Percentiles rank a stretch among this genome's conserved stretches.
Conservation (phyloP, 2,888 invertebrate species). For the Xylophagus ater region DNA sequence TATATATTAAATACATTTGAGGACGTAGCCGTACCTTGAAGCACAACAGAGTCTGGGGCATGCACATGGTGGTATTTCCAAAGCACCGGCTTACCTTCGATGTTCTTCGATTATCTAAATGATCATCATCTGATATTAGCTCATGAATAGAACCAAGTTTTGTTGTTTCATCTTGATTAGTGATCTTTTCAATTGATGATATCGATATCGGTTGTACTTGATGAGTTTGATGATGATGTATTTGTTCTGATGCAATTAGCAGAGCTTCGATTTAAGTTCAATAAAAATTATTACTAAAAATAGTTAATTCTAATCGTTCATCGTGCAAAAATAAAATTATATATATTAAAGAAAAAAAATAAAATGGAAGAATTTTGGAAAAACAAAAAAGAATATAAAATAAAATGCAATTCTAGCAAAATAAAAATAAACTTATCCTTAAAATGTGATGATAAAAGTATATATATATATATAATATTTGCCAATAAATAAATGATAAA, state of each 20-base stretch:
- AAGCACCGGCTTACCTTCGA: slow-evolving; percentile 55
- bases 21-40: slow-evolving; percentile 60
- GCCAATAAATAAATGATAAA: no score
- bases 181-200: slow-evolving; percentile 12
- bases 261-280: slow-evolving; percentile 19
- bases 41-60: slow-evolving; percentile 73
- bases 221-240: slow-evolving; percentile 16
- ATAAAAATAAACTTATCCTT: neutral
- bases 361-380: neutral
- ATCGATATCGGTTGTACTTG: slow-evolving; percentile 18
- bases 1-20: slow-evolving; percentile 37
- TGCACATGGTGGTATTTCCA: slow-evolving; percentile 70
- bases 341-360: neutral
- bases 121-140: slow-evolving; percentile 1
- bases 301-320: slow-evolving; percentile 21
- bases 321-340: neutral
- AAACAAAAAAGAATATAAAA: neutral
- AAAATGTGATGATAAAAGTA: neutral
- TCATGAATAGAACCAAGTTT: slow-evolving; percentile 6
- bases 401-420: neutral
- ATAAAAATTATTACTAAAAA: slow-evolving; percentile 7
- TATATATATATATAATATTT: neutral
- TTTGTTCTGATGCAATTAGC: slow-evolving; percentile 22
- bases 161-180: slow-evolving; percentile 9
- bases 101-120: slow-evolving; percentile 21